Percentiles rank a stretch among this genome's conserved stretches.
These are phyloP conservation scores for Colistium nudipinnis DNA, from an alignment of 2,113 vertebrate genomes.

Conservation along the genomic window DNA sequence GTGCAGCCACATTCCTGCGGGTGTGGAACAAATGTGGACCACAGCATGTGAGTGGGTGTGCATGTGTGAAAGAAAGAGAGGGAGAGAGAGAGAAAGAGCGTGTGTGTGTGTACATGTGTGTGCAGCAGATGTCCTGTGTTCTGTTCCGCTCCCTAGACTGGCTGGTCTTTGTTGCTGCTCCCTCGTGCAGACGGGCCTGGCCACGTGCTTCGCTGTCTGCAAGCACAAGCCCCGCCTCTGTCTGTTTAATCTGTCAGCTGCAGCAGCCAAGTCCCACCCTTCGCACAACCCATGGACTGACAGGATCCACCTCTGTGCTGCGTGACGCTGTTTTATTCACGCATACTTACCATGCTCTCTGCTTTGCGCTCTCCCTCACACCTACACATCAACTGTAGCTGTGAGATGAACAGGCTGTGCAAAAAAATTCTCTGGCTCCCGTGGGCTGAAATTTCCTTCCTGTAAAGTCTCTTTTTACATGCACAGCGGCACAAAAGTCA, in stretches of 20 bases:
- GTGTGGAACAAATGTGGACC: conserved; percentile 57
- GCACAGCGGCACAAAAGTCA: conserved; percentile 15
- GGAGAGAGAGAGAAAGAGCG: not conserved
- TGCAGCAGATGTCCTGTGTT: conserved; percentile 74
- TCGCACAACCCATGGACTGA: conserved; percentile 30
- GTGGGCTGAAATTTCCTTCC: not conserved
- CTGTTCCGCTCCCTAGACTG: conserved; percentile 62
- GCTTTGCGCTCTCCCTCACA: conserved; percentile 20
- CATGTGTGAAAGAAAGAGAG: conserved; percentile 6
- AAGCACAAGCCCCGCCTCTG: conserved; percentile 49
- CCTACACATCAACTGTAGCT: conserved; percentile 21
- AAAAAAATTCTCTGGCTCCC: conserved; percentile 7
- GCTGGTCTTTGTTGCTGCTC: conserved; percentile 79
- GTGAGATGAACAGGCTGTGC: not conserved
- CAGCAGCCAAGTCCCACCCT: conserved; percentile 60
- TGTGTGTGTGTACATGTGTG: conserved; percentile 48
- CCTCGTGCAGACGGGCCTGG: conserved; percentile 73
- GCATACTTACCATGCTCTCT: conserved; percentile 61
- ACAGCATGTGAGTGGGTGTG: conserved; percentile 45
- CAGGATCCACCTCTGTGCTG: conserved; percentile 26
- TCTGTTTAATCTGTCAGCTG: conserved; percentile 68
- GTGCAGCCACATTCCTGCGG: conserved; percentile 10
- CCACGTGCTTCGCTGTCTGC: conserved; percentile 77
- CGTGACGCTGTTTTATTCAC: conserved; percentile 66
- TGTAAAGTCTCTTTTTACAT: conserved; percentile 15